Base-by-base conservation (phyloP, 2,113 vertebrate genomes). In the Podocnemis expansa region DNA sequence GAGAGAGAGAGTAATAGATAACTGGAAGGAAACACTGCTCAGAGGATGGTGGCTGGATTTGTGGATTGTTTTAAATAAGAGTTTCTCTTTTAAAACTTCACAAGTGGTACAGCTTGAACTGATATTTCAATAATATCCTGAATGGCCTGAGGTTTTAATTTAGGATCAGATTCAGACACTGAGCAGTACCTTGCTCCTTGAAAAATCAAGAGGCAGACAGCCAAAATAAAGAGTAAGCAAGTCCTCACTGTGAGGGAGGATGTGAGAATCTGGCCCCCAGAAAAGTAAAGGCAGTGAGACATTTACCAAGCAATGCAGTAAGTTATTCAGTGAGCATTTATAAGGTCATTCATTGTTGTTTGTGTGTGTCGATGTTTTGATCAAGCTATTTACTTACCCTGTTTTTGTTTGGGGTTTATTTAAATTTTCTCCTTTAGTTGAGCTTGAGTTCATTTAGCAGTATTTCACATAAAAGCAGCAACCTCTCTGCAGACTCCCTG, bases 371-470 rank as follows among this genome's bases (percentile, higher is more conserved):
- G 82, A 92, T 88, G 73, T 58, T 49, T 41, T 47, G 70, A 7
- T 90, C 13, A 84, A 89, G 80, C 14, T 94, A 45, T 47, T 70
- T 54, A 11, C 1, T 80, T 47, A 91, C n/a, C 38, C 89, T 19
- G 83, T 31, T 82, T 80, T 89, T 84, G 21, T 87, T 87, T 78
- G n/a, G 70, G 56, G 45, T 80, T 92, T 25, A 82, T 93, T 87
- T 83, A 85, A 51, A 55, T 91, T 88, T 75, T 29, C 34, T 56
- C 10, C 85, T 91, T 90, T 79, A 91, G 27, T 92, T 78, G 78
- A 88, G 55, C 60, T 96, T 82, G 81, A 94, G 34, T 83, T 90
- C 55, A 73, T 89, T 90, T 93, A 93, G 70, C n/a, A 85, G 45
- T 22, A 87, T n/a, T 87, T 94, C 75, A 70, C 76, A 84, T 80